These are phyloP conservation scores for Paralichthys olivaceus DNA, from an alignment of 2,113 vertebrate genomes.

Conservation along the genomic window DNA sequence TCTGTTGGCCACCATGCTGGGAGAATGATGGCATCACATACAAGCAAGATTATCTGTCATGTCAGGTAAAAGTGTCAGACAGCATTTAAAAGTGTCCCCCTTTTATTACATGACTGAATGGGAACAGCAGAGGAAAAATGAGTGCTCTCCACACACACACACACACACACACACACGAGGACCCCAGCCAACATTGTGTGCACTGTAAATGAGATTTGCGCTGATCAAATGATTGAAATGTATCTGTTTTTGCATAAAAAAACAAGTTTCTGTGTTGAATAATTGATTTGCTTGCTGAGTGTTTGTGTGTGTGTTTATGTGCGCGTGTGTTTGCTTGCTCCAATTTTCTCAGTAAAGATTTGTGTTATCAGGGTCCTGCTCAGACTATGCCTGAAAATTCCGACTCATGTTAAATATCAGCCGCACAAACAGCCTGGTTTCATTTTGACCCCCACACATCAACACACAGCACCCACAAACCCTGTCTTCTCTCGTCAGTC, in stretches of 20 bases:
- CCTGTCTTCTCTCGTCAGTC: too few species aligned
- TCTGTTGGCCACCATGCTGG: conserved; percentile 22
- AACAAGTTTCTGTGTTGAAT: conserved; percentile 46
- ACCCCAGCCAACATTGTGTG: conserved; percentile 1
- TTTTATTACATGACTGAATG: conserved; percentile 70
- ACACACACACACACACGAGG: conserved; percentile 4
- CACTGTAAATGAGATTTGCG: conserved; percentile 37
- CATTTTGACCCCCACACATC: neutral
- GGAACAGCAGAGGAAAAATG: conserved; percentile 51
- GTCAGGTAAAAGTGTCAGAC: conserved; percentile 56
- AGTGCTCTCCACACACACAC: conserved; percentile 4
- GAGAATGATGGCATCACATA: conserved; percentile 34
- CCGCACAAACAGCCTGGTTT: neutral
- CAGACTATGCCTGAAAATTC: neutral
- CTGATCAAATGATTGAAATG: conserved; percentile 52
- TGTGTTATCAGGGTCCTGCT: neutral
- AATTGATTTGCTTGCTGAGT: conserved; percentile 42
- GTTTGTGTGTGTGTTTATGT: neutral
- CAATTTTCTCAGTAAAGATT: neutral
- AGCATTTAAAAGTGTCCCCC: conserved; percentile 36
- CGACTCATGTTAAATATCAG: neutral
- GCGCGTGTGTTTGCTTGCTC: neutral
- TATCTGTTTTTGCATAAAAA: conserved; percentile 63
- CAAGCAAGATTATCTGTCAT: conserved; percentile 55
- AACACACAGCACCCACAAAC: too few species aligned